Conservation (phyloP, 2,888 invertebrate genomes). For the Mimachlamys varia region DNA sequence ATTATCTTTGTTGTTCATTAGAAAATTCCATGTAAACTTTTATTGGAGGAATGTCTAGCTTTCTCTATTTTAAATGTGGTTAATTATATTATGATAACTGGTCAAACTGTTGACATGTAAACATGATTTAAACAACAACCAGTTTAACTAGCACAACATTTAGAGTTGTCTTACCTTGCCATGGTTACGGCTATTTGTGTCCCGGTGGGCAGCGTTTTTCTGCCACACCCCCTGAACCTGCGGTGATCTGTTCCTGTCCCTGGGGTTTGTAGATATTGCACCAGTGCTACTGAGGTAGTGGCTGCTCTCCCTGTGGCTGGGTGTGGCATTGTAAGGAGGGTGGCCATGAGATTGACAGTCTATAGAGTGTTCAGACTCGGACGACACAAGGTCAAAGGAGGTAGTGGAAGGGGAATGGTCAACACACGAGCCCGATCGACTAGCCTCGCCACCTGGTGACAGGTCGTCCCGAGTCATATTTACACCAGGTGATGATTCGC, state of each 20-base stretch:
- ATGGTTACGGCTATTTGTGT: constrained; percentile 45
- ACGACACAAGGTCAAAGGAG: constrained; percentile 67
- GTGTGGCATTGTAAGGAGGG: constrained; percentile 55
- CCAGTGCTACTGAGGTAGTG: constrained; percentile 71
- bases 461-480: constrained; percentile 55
- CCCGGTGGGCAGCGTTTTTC: constrained; percentile 55
- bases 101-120: background rate
- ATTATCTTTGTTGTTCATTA: too few relatives aligned
- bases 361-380: constrained; percentile 73
- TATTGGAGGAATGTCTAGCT: too few relatives aligned
- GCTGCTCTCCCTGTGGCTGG: constrained; percentile 64
- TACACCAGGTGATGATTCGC: constrained; percentile 44
- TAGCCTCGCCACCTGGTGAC: constrained; percentile 60
- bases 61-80: too few relatives aligned
- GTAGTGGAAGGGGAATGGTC: constrained; percentile 72
- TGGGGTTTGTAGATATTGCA: constrained; percentile 64
- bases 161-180: constrained; percentile 17
- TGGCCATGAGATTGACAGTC: constrained; percentile 63
- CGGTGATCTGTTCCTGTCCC: background rate
- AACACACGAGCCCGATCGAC: constrained; percentile 63
- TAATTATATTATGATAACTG: too few relatives aligned
- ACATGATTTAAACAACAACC: background rate
- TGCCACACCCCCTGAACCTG: constrained; percentile 47
- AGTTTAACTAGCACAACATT: background rate
- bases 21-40: too few relatives aligned